Evolutionary conservation across 2,797 vertebrate species (phyloP), one percentile per base, ranked within the genome.

Genomic region (Etheostoma perlongum): DNA sequence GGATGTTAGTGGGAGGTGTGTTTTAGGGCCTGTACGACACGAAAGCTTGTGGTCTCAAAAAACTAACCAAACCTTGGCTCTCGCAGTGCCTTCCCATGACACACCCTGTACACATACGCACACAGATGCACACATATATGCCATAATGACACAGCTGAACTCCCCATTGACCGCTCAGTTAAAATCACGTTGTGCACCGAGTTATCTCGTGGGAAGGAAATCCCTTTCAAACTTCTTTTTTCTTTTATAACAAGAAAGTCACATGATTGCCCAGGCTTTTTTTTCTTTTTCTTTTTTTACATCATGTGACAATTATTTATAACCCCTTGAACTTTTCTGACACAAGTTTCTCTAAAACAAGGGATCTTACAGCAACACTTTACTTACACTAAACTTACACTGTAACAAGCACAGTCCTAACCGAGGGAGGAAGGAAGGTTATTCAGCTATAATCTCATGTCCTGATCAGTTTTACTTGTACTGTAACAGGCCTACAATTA

Each of bases 71-170:
- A 69, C 36, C 74, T 33, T 59, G 58, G 73, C 78, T 72, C 63
- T 18, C 11, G 30, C 25, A 1, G 40, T 46, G 80, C 66, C 85
- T 85, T 90, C 86, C 81, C 89, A 88, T 72, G 85, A 85, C 89
- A 89, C 92, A 81, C 92, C 90, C 90, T 79, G 71, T 72, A 48
- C 52, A 66, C 66, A 77, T 76, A 30, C 69, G 46, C 79, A 78
- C 78, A 77, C 76, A 82, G 65, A 88, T 66, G 70, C 74, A 70
- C 69, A 82, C 87, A 85, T 25, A 18, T 59, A 44, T 70, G 64
- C 82, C 76, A 79, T 90, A 90, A 91, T 92, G 78, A 92, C 84
- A 89, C 78, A 61, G 88, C 79, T 48, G 51, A 86, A 52, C 63
- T 79, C 63, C 67, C 68, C 78, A 53, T 67, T 63, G 79, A 70